Percentiles rank a stretch among this genome's conserved stretches.
phyloP scores from a whole-genome alignment of 2,797 vertebrate species.

The Champsocephalus esox region DNA sequence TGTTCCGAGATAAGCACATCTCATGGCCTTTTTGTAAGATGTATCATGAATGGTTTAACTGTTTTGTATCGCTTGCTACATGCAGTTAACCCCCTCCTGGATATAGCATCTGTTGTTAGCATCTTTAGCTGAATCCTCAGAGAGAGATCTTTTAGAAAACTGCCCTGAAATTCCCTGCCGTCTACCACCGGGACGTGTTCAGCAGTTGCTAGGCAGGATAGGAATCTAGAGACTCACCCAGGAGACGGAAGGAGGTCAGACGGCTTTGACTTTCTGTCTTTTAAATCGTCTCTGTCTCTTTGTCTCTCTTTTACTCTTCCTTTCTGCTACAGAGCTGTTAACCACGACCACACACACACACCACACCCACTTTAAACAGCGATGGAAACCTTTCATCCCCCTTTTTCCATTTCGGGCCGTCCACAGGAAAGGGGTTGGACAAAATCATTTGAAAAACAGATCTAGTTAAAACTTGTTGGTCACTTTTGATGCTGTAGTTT shows the following conservation, averaged over 20 bases:
- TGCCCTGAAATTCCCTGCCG: too few relatives aligned
- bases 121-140: too few relatives aligned
- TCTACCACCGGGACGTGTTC: neutral
- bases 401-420: conserved; percentile 2
- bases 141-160: too few relatives aligned
- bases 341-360: neutral
- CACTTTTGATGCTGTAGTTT: neutral
- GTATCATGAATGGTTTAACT: too few relatives aligned
- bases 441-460: conserved; percentile 4
- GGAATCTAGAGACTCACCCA: conserved; percentile 29
- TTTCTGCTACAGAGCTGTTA: neutral
- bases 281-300: conserved; percentile 13
- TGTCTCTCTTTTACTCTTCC: conserved; percentile 2
- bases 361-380: conserved; percentile 14
- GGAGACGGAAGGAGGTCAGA: conserved; percentile 17
- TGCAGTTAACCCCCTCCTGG: too few relatives aligned
- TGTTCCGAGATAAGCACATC: too few relatives aligned
- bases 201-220: conserved; percentile 30
- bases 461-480: neutral
- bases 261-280: neutral
- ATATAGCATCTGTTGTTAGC: too few relatives aligned
- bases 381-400: conserved; percentile 29
- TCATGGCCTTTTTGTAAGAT: too few relatives aligned
- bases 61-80: too few relatives aligned
- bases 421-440: neutral